Evolutionary conservation across 2,888 invertebrate species (phyloP).

Genomic region (Brachypalpus laphriformis): DNA sequence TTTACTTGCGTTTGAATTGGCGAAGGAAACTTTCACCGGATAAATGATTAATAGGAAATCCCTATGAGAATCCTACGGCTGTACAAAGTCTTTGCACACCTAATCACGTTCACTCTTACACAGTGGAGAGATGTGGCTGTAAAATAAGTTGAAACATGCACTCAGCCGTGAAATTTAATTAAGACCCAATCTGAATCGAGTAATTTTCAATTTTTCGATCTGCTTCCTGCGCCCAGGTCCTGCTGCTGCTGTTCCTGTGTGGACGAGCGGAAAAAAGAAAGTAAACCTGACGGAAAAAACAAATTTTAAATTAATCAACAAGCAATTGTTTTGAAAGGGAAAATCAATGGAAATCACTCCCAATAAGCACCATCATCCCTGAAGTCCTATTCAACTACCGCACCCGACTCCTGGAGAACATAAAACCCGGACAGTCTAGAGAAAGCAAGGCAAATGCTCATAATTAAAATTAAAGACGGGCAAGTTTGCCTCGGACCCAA

Average conservation of each 20-base stretch:
- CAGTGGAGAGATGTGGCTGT: neutral
- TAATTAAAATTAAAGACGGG: conserved; percentile 8
- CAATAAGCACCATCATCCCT: conserved; percentile 3
- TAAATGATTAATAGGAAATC: conserved; percentile 57
- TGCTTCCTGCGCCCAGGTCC: neutral
- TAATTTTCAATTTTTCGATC: conserved; percentile 40
- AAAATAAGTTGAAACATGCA: conserved; percentile 40
- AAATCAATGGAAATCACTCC: conserved; percentile 61
- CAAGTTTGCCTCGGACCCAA: neutral
- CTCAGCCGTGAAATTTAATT: conserved; percentile 67
- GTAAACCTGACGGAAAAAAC: conserved; percentile 13
- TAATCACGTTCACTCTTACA: neutral
- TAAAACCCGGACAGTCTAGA: conserved; percentile 1
- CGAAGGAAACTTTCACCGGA: conserved; percentile 36
- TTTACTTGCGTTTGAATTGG: conserved; percentile 35
- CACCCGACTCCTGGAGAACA: neutral
- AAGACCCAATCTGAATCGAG: conserved; percentile 57
- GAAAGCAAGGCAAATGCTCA: neutral
- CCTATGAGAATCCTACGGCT: neutral
- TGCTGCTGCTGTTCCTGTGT: no score
- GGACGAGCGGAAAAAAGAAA: neutral
- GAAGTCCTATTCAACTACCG: neutral
- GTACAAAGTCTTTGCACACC: neutral
- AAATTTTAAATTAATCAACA: conserved; percentile 56
- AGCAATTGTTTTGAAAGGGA: conserved; percentile 52